phyloP scores from a whole-genome alignment of 2,797 vertebrate genomes.

The Erethizon dorsatum region DNA sequence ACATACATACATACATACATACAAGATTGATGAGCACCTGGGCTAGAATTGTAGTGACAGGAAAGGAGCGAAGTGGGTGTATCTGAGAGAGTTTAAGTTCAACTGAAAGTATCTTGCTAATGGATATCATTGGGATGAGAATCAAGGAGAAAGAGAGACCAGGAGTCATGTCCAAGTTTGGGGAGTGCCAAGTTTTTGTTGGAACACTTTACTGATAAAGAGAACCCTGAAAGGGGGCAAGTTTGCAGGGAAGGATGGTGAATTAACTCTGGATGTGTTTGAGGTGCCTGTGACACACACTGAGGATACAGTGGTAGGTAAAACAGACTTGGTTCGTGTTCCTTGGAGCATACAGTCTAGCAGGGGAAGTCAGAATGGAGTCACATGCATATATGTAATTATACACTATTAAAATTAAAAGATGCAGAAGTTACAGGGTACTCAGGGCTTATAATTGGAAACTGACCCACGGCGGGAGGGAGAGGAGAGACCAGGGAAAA shows the following conservation, averaged over 20 bases:
- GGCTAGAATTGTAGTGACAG: neutral
- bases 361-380: constrained; percentile 20
- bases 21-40: neutral
- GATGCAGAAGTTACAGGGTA: neutral
- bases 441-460: neutral
- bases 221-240: neutral
- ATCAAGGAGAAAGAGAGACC: neutral
- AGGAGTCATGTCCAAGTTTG: neutral
- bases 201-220: neutral
- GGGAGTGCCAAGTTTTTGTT: neutral
- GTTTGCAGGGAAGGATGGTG: neutral
- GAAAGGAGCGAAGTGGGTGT: neutral
- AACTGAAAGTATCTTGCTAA: neutral
- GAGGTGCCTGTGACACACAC: neutral
- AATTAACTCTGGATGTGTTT: neutral
- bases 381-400: neutral
- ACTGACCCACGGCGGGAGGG: neutral
- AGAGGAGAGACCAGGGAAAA: neutral
- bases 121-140: neutral
- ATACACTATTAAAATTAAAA: neutral
- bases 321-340: neutral
- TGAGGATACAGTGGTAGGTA: neutral
- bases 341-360: neutral
- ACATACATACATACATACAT: too few relatives aligned
- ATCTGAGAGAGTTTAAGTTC: neutral